These are phyloP conservation scores for Cichladusa arquata DNA, from an alignment of 2,113 vertebrate species.

Conservation along the genomic window DNA sequence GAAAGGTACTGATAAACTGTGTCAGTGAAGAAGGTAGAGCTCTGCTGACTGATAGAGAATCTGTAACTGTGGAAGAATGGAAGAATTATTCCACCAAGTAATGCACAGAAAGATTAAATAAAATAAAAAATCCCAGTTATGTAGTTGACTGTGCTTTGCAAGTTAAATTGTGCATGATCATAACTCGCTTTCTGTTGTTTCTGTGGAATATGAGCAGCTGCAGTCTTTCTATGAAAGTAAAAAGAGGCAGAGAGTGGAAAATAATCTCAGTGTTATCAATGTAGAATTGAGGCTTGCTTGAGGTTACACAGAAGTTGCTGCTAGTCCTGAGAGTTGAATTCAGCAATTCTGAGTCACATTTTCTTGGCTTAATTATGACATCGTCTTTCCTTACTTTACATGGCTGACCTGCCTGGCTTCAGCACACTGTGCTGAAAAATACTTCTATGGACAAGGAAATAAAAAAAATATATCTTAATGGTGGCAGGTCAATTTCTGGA, in stretches of 20 bases:
- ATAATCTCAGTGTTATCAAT: neutral
- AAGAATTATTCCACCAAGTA: neutral
- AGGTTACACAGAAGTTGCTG: neutral
- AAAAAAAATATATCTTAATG: neutral
- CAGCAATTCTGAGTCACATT: neutral
- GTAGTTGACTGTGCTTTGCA: neutral
- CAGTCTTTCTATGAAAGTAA: neutral
- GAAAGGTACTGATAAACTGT: neutral
- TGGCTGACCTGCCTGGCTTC: neutral
- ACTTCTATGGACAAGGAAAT: neutral
- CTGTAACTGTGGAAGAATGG: neutral
- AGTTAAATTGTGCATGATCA: neutral
- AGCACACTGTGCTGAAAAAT: neutral
- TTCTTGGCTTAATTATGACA: neutral
- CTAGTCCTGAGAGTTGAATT: neutral
- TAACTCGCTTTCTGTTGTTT: neutral
- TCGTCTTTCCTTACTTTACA: neutral
- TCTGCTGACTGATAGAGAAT: neutral
- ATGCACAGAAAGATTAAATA: neutral
- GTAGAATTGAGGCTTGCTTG: neutral
- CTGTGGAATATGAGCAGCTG: neutral
- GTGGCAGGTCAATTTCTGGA: fast-evolving
- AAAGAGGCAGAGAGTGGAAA: neutral
- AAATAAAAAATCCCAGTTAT: neutral
- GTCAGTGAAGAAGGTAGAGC: neutral